A percentile compares a stretch with the other conserved stretches of the same genome.
Evolutionary conservation across 30 jellyfish, hydroid and myxozoan species (phyloP).

Genomic region (Turritopsis dohrnii): DNA sequence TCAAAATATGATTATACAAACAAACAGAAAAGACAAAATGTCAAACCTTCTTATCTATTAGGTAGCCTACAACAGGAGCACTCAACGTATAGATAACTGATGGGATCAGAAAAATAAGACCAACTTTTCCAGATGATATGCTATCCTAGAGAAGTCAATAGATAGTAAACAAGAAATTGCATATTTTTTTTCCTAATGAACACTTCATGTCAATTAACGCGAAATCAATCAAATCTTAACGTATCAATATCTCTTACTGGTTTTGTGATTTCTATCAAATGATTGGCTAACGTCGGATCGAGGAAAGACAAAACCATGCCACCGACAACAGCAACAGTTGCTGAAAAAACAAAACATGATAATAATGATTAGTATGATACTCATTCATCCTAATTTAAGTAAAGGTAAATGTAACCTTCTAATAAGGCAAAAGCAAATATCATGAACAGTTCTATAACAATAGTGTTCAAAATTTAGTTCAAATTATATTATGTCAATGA

Average conservation of each 20-base stretch:
- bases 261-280: conserved; percentile 26
- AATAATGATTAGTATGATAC: too few relatives aligned
- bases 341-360: conserved; percentile 24
- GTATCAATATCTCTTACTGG: not conserved
- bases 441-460: too few relatives aligned
- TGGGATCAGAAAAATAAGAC: conserved; percentile 56
- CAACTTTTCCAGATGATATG: conserved; percentile 40
- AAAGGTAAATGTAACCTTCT: too few relatives aligned
- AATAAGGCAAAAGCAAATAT: too few relatives aligned
- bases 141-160: not conserved
- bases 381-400: too few relatives aligned
- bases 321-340: conserved; percentile 34
- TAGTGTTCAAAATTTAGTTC: too few relatives aligned
- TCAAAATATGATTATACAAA: not conserved
- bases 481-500: too few relatives aligned
- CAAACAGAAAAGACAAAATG: not conserved
- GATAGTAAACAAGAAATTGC: not conserved
- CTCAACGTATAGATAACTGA: conserved; percentile 55
- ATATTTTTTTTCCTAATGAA: too few relatives aligned
- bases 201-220: too few relatives aligned
- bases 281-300: conserved; percentile 74
- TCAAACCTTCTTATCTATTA: conserved; percentile 50
- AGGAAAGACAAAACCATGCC: conserved; percentile 63
- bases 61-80: conserved; percentile 52
- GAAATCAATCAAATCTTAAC: not conserved